A percentile compares a stretch with the other conserved stretches of the same genome.
phyloP scores from a whole-genome alignment of 2,888 invertebrate genomes.

The Mechanitis messenoides region DNA sequence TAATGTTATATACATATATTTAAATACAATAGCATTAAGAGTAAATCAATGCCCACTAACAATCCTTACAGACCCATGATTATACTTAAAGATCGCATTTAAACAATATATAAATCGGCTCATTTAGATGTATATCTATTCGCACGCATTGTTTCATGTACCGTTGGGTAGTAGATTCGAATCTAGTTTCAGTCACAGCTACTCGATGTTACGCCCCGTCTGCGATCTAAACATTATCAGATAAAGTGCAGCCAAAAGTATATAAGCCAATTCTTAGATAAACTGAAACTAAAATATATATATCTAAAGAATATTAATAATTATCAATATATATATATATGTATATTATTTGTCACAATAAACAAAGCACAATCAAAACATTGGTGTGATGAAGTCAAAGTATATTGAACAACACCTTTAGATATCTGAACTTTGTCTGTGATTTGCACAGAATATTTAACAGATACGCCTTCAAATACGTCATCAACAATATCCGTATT shows the following conservation, averaged over 20 bases:
- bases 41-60: slow-evolving; percentile 23
- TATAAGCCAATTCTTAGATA: neutral
- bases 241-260: slow-evolving; percentile 15
- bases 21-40: neutral
- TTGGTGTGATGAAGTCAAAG: no score
- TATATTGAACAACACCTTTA: slow-evolving; percentile 6
- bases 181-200: slow-evolving; percentile 20
- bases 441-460: neutral
- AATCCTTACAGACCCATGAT: slow-evolving; percentile 31
- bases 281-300: no score
- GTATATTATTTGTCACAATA: neutral
- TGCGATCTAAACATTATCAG: slow-evolving; percentile 25
- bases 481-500: no score
- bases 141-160: slow-evolving; percentile 43
- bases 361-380: no score
- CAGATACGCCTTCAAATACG: neutral
- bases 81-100: slow-evolving; percentile 36
- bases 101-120: slow-evolving; percentile 46
- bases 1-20: slow-evolving; percentile 1
- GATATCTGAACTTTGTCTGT: slow-evolving; percentile 26
- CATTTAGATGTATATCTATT: slow-evolving; percentile 47
- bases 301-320: neutral
- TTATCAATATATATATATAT: neutral
- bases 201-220: slow-evolving; percentile 28
- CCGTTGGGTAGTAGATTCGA: slow-evolving; percentile 27